Evolutionary conservation across 1,140 invertebrate genomes (phyloP).

Genomic region (Onthophagus taurus): DNA sequence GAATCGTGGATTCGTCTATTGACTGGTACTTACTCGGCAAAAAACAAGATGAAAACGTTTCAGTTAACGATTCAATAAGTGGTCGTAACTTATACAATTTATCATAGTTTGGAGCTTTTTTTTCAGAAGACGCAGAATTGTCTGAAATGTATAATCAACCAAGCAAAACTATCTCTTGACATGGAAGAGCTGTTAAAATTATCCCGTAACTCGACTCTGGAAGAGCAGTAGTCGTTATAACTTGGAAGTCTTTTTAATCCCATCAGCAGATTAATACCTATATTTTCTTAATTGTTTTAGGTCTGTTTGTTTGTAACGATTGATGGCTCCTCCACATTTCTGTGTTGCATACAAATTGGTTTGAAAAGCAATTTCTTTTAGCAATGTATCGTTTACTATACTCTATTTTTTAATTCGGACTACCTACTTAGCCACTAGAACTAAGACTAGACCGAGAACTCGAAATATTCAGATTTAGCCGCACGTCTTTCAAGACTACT

Average conservation of each 20-base stretch:
- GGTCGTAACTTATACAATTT: constrained; percentile 8
- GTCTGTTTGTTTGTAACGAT: too few relatives aligned
- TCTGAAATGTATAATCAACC: constrained; percentile 14
- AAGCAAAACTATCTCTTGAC: constrained; percentile 16
- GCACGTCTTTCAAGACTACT: too few relatives aligned
- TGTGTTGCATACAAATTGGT: too few relatives aligned
- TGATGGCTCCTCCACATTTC: too few relatives aligned
- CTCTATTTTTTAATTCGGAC: too few relatives aligned
- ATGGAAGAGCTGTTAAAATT: constrained; percentile 12
- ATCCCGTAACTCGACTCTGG: constrained; percentile 12
- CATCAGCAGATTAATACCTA: constrained; percentile 21
- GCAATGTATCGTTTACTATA: too few relatives aligned
- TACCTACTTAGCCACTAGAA: too few relatives aligned
- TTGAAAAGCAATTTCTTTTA: too few relatives aligned
- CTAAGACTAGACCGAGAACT: too few relatives aligned
- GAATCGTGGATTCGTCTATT: constrained; percentile 27
- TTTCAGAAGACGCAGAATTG: not conserved
- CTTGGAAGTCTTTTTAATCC: constrained; percentile 17
- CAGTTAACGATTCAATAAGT: constrained; percentile 1
- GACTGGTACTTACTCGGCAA: not conserved
- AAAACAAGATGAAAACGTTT: constrained; percentile 2
- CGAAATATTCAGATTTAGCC: too few relatives aligned
- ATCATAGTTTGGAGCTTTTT: not conserved
- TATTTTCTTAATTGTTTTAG: constrained; percentile 18
- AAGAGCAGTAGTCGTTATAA: constrained; percentile 14